Base-by-base conservation (phyloP, 1,140 invertebrate species). In the Coptotermes formosanus region DNA sequence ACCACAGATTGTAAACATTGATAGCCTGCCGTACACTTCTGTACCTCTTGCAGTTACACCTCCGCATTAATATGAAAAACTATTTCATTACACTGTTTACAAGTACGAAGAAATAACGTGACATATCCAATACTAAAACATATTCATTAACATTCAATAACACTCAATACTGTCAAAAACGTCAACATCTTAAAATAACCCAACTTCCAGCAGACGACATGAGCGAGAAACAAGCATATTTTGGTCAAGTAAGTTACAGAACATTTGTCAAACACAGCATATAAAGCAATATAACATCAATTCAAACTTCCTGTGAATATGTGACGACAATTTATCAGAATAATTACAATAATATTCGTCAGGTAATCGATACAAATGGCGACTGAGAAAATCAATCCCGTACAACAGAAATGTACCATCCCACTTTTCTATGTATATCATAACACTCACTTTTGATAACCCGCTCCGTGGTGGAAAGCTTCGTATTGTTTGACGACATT, bases 391-490 rank as follows among this genome's bases (percentile, higher is more conserved):
- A 91, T 91, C 90, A 91, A 91, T 91, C 90, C 85, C 48, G 64
- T 44, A 45, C 85, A 86, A 43, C 30, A 44, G 59, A 59, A 59
- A 84, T 55, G 75, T 82, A 43, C 30, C 81, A 64, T 45, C 84
- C 45, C 52, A 82, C 55, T 23, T 87, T 87, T 87, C 52, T 64
- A 81, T 45, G 48, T 55, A 69, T 59, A 86, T 44, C 84, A 82
- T 84, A 85, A 69, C 86, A 91, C 94, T 95, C 93, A 95, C 94
- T 94, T 94, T 95, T 94, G 88, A 95, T 93, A 89, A 95, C 93
- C 90, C 94, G 93, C 88, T 95, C 94, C 90, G 94, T 95, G 88
- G 94, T 94, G 88, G 94, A 94, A 90, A 94, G 91, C 91, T 95
- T 95, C 90, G 92, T 92, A 88, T 92, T 93, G 88, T 93, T 93